These are phyloP conservation scores for Zelleria hepariella DNA, from an alignment of 2,888 invertebrate genomes.

Conservation along the genomic window DNA sequence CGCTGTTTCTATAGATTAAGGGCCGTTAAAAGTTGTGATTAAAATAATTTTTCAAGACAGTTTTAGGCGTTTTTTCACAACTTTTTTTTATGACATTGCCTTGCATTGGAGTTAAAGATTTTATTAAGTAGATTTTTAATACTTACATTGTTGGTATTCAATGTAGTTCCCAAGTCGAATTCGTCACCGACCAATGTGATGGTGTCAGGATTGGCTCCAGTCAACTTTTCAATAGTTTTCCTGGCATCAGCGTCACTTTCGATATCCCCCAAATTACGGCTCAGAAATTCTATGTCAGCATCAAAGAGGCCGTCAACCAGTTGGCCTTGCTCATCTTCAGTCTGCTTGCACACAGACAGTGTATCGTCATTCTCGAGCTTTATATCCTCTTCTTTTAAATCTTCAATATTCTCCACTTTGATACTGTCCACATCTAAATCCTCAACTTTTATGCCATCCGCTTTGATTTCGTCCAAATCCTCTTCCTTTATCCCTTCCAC, in stretches of 20 bases:
- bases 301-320: conserved; percentile 61
- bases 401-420: conserved; percentile 56
- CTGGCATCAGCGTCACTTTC: conserved; percentile 67
- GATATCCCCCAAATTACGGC: conserved; percentile 61
- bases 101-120: too few species aligned
- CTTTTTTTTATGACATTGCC: too few species aligned
- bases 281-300: conserved; percentile 65
- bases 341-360: conserved; percentile 50
- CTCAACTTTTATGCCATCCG: conserved; percentile 55
- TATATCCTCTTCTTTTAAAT: conserved; percentile 59
- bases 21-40: too few species aligned
- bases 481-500: conserved; percentile 58
- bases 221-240: conserved; percentile 65
- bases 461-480: conserved; percentile 52
- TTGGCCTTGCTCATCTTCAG: conserved; percentile 46
- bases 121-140: too few species aligned
- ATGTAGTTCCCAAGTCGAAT: conserved; percentile 61
- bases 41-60: too few species aligned
- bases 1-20: too few species aligned
- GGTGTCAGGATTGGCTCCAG: conserved; percentile 61
- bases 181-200: conserved; percentile 62
- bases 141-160: conserved; percentile 57
- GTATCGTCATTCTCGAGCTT: conserved; percentile 56
- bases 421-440: conserved; percentile 48
- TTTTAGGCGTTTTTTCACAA: too few species aligned